Conservation (phyloP, 2,797 vertebrate species). For the Percopsis omiscomaycus region DNA sequence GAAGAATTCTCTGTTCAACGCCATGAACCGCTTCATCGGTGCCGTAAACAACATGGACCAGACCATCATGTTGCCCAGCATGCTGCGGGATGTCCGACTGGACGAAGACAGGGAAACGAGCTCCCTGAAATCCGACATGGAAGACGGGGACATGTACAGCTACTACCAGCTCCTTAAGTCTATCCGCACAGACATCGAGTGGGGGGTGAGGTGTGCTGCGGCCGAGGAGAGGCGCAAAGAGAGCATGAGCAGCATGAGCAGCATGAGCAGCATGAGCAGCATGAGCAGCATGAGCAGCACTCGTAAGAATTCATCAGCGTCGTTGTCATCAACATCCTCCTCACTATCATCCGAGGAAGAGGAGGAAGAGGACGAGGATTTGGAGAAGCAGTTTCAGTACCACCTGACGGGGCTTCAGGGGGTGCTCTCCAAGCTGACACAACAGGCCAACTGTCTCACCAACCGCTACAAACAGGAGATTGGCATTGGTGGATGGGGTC, state of each 20-base stretch:
- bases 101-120: conserved; percentile 72
- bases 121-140: conserved; percentile 65
- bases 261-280: conserved; percentile 62
- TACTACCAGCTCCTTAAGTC: conserved; percentile 86
- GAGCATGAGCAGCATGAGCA: conserved; percentile 60
- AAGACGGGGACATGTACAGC: conserved; percentile 82
- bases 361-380: conserved; percentile 79
- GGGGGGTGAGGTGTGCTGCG: conserved; percentile 83
- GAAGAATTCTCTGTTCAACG: conserved; percentile 93
- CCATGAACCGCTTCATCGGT: conserved; percentile 89
- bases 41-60: conserved; percentile 91
- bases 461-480: conserved; percentile 95
- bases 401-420: conserved; percentile 92
- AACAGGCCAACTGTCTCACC: conserved; percentile 91
- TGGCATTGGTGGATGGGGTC: conserved; percentile 90
- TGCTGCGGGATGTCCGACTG: conserved; percentile 85
- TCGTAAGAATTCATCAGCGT: conserved; percentile 68
- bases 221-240: conserved; percentile 77
- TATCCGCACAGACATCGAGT: conserved; percentile 88
- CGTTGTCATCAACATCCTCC: conserved; percentile 58
- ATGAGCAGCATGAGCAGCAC: conserved; percentile 65
- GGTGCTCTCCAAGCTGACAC: conserved; percentile 92
- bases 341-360: conserved; percentile 69
- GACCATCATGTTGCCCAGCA: conserved; percentile 88
- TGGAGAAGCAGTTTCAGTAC: conserved; percentile 93